These are phyloP conservation scores for Pecten maximus DNA, from an alignment of 2,888 invertebrate species.

Conservation along the genomic window DNA sequence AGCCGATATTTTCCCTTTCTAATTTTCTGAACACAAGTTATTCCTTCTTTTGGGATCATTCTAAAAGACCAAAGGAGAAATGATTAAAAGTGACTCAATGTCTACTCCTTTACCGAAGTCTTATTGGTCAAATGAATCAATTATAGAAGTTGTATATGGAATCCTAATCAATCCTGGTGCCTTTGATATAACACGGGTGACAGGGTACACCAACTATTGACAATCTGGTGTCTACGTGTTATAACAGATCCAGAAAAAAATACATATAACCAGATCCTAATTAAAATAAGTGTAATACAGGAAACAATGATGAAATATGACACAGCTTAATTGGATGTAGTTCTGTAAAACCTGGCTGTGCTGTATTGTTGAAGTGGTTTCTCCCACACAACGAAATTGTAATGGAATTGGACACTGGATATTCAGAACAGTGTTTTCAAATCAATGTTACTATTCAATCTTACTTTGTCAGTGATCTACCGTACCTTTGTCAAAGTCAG, in stretches of 20 bases:
- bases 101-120: background rate
- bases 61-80: background rate
- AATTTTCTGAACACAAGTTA: background rate
- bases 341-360: no score
- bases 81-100: background rate
- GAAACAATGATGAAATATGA: background rate
- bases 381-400: background rate
- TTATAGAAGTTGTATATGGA: background rate
- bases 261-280: background rate
- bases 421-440: background rate
- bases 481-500: no score
- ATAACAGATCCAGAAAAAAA: background rate
- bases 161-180: background rate
- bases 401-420: background rate
- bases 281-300: background rate
- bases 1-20: background rate
- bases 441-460: no score
- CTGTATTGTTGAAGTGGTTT: background rate
- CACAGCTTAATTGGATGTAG: background rate
- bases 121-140: background rate
- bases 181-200: background rate
- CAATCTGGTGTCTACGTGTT: background rate
- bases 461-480: no score
- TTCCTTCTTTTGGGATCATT: background rate
- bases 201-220: background rate